Percentiles rank a stretch among this genome's conserved stretches.
These are phyloP conservation scores for Himalopsyche kuldschensis DNA, from an alignment of 2,888 invertebrate species.

Conservation along the genomic window DNA sequence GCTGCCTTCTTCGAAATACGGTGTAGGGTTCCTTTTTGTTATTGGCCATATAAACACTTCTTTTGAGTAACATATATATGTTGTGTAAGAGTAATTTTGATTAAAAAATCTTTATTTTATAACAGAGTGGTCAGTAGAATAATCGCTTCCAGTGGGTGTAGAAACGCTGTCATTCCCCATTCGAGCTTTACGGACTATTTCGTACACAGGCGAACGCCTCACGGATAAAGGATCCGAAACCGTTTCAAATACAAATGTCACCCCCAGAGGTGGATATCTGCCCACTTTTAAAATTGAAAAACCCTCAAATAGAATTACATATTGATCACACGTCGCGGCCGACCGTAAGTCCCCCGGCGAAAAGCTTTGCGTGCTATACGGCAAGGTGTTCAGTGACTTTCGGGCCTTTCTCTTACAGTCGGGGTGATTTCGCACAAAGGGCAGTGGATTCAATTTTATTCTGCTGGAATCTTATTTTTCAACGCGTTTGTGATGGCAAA, in stretches of 20 bases:
- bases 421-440: constrained; percentile 30
- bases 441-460: constrained; percentile 31
- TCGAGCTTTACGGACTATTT: not conserved
- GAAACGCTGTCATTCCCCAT: not conserved
- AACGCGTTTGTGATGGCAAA: constrained; percentile 24
- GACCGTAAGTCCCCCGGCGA: not conserved
- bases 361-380: not conserved
- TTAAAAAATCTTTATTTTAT: not conserved
- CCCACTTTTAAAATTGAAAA: constrained; percentile 39
- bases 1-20: too few relatives aligned
- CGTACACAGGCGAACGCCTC: not conserved
- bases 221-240: constrained; percentile 27
- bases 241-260: constrained; percentile 35
- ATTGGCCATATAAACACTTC: too few relatives aligned
- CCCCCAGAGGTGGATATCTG: constrained; percentile 35
- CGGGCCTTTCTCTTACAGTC: constrained; percentile 22
- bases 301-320: constrained; percentile 36
- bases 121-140: not conserved
- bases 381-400: constrained; percentile 12
- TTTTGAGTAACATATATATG: too few relatives aligned
- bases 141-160: not conserved
- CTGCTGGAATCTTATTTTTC: constrained; percentile 33
- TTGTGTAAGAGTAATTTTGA: not conserved
- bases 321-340: constrained; percentile 31
- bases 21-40: too few relatives aligned